These are phyloP conservation scores for Notolepis coatsorum DNA, from an alignment of 2,797 vertebrate species.

Conservation along the genomic window DNA sequence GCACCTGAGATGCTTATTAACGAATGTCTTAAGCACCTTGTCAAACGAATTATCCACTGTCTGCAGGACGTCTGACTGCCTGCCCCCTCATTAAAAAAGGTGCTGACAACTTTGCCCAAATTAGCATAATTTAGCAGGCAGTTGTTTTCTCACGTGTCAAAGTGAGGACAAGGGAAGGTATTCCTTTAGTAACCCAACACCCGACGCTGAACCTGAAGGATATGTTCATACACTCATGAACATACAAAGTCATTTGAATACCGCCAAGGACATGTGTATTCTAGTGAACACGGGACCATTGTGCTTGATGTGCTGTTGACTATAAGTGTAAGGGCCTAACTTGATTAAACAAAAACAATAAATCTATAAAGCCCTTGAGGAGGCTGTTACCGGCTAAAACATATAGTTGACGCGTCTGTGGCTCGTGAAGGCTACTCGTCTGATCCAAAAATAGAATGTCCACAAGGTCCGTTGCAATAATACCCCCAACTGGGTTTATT, in stretches of 20 bases:
- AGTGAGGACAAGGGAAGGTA: slow-evolving; percentile 60
- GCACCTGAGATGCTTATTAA: slow-evolving; percentile 69
- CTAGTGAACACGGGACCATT: background rate
- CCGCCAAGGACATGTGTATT: slow-evolving; percentile 30
- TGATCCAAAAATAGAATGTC: background rate
- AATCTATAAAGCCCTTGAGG: too few species aligned
- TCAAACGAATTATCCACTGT: slow-evolving; percentile 70
- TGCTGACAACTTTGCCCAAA: slow-evolving; percentile 73
- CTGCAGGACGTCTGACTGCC: slow-evolving; percentile 52
- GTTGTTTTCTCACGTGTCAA: slow-evolving; percentile 70
- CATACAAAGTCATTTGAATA: slow-evolving; percentile 29
- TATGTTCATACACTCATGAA: slow-evolving; percentile 27
- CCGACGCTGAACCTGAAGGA: slow-evolving; percentile 56
- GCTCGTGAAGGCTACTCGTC: too few species aligned
- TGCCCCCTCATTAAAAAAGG: slow-evolving; percentile 60
- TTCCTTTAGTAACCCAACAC: slow-evolving; percentile 37
- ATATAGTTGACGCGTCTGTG: too few species aligned
- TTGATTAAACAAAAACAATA: too few species aligned
- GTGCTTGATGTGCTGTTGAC: background rate
- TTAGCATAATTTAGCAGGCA: slow-evolving; percentile 77
- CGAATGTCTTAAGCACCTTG: slow-evolving; percentile 78
- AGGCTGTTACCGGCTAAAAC: too few species aligned
- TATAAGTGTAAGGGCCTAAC: too few species aligned
- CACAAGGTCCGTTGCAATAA: too few species aligned
- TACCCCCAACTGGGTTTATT: too few species aligned